Evolutionary conservation across 2,797 vertebrate genomes (phyloP).

Genomic region (Nothura maculosa): DNA sequence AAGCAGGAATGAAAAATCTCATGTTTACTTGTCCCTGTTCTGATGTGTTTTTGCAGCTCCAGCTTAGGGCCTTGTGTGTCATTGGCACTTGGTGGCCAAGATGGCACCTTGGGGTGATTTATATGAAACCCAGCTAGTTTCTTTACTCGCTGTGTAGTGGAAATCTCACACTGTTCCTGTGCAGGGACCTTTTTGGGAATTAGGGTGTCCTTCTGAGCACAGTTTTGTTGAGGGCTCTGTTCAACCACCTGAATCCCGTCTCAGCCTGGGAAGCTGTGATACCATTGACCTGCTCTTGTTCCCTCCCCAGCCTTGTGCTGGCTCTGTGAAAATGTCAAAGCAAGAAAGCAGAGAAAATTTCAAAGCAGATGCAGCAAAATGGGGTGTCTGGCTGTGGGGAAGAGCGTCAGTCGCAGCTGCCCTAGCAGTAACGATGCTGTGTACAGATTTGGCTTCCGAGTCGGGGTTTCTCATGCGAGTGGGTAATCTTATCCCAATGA

Average conservation of each 20-base stretch:
- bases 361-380: not conserved
- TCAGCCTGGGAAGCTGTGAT: not conserved
- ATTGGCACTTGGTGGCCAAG: not conserved
- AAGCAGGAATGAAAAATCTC: not conserved
- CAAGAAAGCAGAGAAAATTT: not conserved
- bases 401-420: not conserved
- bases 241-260: accelerated
- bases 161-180: not conserved
- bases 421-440: accelerated
- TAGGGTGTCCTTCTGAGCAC: accelerated
- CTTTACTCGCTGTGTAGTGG: not conserved
- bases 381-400: not conserved
- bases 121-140: accelerated
- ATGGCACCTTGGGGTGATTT: not conserved
- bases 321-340: not conserved
- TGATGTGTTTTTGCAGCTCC: not conserved
- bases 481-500: not conserved
- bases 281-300: no score
- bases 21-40: not conserved
- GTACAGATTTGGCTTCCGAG: not conserved
- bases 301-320: accelerated
- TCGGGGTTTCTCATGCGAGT: not conserved
- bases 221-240: not conserved
- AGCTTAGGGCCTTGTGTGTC: not conserved
- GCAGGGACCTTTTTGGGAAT: not conserved